These are phyloP conservation scores for Megalonaias nervosa DNA, from an alignment of 1,140 invertebrate genomes.

Conservation along the genomic window DNA sequence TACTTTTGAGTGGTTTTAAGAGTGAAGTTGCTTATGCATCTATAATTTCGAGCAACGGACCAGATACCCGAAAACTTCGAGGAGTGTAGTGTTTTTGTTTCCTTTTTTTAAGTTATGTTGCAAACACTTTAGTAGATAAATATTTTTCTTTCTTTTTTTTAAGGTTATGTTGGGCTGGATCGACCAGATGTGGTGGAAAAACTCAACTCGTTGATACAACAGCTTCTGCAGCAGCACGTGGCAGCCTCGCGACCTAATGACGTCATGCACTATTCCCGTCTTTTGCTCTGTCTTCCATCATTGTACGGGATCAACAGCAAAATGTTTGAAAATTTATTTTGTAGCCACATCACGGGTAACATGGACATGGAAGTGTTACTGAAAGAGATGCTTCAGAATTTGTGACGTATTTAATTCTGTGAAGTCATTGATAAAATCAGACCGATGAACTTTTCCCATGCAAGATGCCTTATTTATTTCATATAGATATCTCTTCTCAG, in stretches of 20 bases:
- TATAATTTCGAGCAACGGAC: no score
- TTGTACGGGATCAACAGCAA: constrained; percentile 66
- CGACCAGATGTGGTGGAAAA: constrained; percentile 56
- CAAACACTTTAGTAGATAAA: not conserved
- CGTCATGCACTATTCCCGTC: constrained; percentile 66
- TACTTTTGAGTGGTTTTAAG: no score
- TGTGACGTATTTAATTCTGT: constrained; percentile 21
- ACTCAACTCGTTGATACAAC: constrained; percentile 61
- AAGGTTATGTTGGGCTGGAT: constrained; percentile 62
- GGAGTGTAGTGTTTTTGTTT: no score
- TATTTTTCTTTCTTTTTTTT: constrained; percentile 34
- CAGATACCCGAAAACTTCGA: no score
- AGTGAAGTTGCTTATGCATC: no score
- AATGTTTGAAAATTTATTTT: constrained; percentile 68
- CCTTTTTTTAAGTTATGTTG: not conserved
- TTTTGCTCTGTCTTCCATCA: constrained; percentile 66
- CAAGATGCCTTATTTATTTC: no score
- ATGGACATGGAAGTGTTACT: constrained; percentile 62
- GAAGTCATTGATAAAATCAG: no score
- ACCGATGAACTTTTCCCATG: no score
- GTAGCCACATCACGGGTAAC: constrained; percentile 60
- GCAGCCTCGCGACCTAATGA: constrained; percentile 56
- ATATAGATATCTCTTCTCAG: no score
- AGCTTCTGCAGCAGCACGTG: constrained; percentile 66
- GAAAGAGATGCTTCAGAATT: constrained; percentile 65